Base-by-base conservation (phyloP, 1,140 invertebrate genomes). In the Nasonia giraulti region DNA sequence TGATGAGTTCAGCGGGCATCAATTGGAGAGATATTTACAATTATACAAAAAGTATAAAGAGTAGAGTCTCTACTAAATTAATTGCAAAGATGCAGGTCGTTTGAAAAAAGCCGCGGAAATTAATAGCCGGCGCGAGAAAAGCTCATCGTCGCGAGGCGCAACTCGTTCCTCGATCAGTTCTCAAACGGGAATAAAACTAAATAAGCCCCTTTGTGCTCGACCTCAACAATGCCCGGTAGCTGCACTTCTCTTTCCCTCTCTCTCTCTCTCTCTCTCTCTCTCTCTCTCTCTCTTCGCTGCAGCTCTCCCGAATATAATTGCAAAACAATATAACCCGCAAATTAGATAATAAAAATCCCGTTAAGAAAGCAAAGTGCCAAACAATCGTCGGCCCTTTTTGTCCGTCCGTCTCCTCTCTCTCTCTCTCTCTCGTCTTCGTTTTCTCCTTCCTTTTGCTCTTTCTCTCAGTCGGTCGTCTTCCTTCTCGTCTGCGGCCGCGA, bases 321-420 rank as follows among this genome's bases (percentile, higher is more conserved):
- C 20, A 66, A 62, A 82, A 40, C 47, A 74, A 37, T 82, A 82
- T 55, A 71, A 75, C 33, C 74, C 37, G 23, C 62, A 78, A 83
- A 83, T 83, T 79, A 79, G 75, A 79, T 73, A 73, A 79, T 84
- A 79, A 79, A 84, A 84, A 55, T 50, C 74, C 40, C 75, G 31
- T 82, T 77, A 77, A 76, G 74, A 68, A 77, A 69, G 37, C 66
- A 79, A 76, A 84, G 62, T 79, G 75, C 75, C 75, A 78, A 83
- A 84, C 75, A 84, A 84, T 79, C 68, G 40, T 20, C 11, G 11
- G 73, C 23, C 37, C 75, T 73, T 79, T 23, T 68, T 82, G 27
- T 75, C 40, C n/a, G 66, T 78, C 79, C 23, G 31, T 40, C 80
- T 27, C 55, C 69, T 44, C 73, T 81, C 4, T 44, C 73, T 81